These are phyloP conservation scores for Cavia aperea DNA, from an alignment of 2,113 vertebrate species.

Conservation along the genomic window DNA sequence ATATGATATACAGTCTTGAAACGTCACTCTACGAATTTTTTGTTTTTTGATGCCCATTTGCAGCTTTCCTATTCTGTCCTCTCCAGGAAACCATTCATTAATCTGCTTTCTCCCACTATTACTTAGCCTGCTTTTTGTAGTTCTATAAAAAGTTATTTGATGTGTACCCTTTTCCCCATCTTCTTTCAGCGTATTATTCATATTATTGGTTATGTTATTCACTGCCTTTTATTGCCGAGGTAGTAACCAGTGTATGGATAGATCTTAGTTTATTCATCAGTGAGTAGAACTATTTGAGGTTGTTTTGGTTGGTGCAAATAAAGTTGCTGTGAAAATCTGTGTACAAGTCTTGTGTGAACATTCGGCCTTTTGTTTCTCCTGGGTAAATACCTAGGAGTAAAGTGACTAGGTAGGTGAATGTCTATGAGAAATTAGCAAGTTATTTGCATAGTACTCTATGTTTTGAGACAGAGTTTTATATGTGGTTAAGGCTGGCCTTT, in stretches of 20 bases:
- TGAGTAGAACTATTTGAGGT: neutral
- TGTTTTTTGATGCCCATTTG: neutral
- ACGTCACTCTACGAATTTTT: neutral
- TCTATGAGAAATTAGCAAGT: neutral
- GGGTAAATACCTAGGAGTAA: neutral
- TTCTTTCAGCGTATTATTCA: neutral
- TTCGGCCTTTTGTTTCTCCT: neutral
- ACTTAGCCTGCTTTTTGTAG: neutral
- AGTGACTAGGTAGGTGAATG: neutral
- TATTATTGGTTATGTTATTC: slow-evolving; percentile 12
- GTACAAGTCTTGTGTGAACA: neutral
- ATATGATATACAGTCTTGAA: neutral
- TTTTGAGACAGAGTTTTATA: neutral
- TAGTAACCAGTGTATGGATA: neutral
- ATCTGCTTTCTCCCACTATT: neutral
- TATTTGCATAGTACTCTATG: neutral
- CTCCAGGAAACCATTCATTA: neutral
- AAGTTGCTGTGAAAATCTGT: neutral
- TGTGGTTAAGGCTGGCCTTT: neutral
- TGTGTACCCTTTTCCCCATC: neutral
- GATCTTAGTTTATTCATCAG: neutral
- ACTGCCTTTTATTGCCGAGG: neutral
- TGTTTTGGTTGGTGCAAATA: neutral
- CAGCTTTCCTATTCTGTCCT: neutral
- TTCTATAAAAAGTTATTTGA: neutral